Evolutionary conservation across 2,888 invertebrate genomes (phyloP).

Genomic region (Antheraea yamamai): DNA sequence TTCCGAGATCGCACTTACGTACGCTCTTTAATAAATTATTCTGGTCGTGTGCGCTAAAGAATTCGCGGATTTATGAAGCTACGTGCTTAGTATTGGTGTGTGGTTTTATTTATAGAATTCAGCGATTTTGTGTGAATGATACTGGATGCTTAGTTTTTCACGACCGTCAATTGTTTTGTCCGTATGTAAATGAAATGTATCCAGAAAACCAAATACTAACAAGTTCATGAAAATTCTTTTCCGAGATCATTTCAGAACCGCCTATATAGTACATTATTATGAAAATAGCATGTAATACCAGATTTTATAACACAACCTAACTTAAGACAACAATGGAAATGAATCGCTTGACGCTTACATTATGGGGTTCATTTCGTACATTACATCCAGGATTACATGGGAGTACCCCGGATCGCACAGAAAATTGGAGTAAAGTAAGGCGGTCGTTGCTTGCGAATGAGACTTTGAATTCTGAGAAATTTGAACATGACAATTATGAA

Average conservation of each 20-base stretch:
- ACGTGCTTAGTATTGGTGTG: constrained; percentile 42
- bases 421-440: constrained; percentile 40
- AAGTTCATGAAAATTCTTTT: too few species aligned
- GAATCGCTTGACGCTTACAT: constrained; percentile 7
- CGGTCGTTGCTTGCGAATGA: background rate
- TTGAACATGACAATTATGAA: background rate
- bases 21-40: constrained; percentile 55
- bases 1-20: constrained; percentile 30
- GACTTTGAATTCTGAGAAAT: background rate
- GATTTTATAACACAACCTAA: constrained; percentile 1
- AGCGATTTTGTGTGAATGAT: constrained; percentile 19
- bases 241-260: too few species aligned
- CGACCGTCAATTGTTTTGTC: background rate
- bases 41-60: constrained; percentile 45
- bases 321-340: background rate
- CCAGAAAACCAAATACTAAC: too few species aligned
- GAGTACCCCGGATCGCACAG: constrained; percentile 42
- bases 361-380: constrained; percentile 30
- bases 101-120: constrained; percentile 27
- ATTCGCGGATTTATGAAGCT: constrained; percentile 56
- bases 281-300: background rate
- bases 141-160: background rate
- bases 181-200: too few species aligned
- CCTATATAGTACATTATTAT: background rate
- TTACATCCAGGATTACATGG: constrained; percentile 41